Conservation (phyloP, 2,797 vertebrate species). For the Threskiornis aethiopicus region DNA sequence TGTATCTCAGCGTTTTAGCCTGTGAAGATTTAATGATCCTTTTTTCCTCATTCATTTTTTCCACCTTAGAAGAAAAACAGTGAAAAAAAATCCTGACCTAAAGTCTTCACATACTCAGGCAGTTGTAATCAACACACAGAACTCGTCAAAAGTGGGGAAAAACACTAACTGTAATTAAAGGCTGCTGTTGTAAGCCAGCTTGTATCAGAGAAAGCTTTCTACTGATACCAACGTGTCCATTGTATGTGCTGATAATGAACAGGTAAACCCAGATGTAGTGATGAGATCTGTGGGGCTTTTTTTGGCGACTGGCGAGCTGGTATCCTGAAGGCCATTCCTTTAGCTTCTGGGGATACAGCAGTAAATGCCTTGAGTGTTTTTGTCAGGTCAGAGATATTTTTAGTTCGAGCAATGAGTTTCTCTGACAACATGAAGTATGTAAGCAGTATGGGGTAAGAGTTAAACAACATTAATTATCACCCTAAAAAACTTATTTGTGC, state of each 20-base stretch:
- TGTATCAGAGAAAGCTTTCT: not conserved
- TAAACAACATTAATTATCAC: not conserved
- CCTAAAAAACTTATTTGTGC: not conserved
- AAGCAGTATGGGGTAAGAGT: not conserved
- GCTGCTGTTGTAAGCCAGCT: not conserved
- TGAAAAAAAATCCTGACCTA: not conserved
- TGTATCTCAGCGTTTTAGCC: not conserved
- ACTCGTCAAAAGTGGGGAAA: not conserved
- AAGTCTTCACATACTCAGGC: not conserved
- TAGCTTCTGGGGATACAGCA: not conserved
- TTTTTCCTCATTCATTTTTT: not conserved
- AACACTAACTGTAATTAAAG: not conserved
- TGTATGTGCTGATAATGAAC: not conserved
- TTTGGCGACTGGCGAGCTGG: not conserved
- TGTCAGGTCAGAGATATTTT: constrained; percentile 34
- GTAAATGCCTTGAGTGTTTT: constrained; percentile 1
- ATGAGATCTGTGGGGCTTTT: not conserved
- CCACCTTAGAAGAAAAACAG: not conserved
- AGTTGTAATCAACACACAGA: not conserved
- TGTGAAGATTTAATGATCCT: not conserved
- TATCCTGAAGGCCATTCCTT: not conserved
- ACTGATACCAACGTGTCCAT: not conserved
- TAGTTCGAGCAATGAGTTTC: not conserved
- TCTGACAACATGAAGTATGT: not conserved
- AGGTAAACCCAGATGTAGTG: not conserved